Percentiles rank a stretch among this genome's conserved stretches.
These are phyloP conservation scores for Antechinus stuartii DNA, from an alignment of 2,113 vertebrate genomes.

Conservation along the genomic window DNA sequence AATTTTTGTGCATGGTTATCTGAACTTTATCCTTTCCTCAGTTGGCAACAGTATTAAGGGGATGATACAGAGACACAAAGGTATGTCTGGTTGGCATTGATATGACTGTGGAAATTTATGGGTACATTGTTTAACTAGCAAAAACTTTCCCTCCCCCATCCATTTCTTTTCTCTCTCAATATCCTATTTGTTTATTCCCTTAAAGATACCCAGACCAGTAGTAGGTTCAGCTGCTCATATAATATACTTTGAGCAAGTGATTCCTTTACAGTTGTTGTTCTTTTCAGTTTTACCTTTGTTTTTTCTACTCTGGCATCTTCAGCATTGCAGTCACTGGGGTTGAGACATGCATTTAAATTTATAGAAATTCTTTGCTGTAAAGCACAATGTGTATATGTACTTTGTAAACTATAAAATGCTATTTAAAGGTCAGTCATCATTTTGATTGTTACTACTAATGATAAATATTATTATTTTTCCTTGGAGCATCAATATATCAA, in stretches of 20 bases:
- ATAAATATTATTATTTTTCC: neutral
- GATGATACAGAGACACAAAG: neutral
- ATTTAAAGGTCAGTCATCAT: neutral
- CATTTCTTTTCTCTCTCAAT: neutral
- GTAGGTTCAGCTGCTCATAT: neutral
- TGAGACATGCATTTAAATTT: neutral
- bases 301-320: neutral
- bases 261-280: neutral
- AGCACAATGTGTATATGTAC: neutral
- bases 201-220: neutral
- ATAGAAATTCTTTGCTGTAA: neutral
- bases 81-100: neutral
- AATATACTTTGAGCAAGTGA: neutral
- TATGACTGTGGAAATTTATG: neutral
- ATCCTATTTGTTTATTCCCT: neutral
- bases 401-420: neutral
- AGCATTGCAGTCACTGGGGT: neutral
- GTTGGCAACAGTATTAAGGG: neutral
- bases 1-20: neutral
- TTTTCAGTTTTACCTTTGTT: neutral
- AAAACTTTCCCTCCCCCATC: neutral
- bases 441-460: neutral
- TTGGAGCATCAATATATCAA: neutral
- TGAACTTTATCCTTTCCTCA: neutral
- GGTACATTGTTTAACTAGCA: neutral